Base-by-base conservation (phyloP, 1,140 invertebrate genomes). In the Colletes gigas region DNA sequence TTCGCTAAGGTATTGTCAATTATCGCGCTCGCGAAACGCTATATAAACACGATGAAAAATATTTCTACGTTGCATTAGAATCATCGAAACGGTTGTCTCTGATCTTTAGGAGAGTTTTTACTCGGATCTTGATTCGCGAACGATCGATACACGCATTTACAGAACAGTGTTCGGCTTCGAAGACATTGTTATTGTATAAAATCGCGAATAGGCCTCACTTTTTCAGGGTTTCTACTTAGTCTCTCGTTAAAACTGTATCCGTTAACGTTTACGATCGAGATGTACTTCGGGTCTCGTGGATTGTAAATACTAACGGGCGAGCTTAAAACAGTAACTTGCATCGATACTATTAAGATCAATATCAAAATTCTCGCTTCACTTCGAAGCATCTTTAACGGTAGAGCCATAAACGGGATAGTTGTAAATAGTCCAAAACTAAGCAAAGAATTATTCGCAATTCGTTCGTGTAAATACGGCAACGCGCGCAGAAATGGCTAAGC, bases 161-260 rank as follows among this genome's bases (percentile, higher is more conserved):
- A 76, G 66, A 76, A 39, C 67, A 59, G 54, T 57, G 15, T 73
- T 67, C 52, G 74, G 52, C 78, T 66, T 67, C 41, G 62, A 57
- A 30, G 21, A 52, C 55, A 52, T 84, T 84, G 72, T 72, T 81
- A 84, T 54, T 71, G 78, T 79, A 83, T 69, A 21, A 66, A 84
- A 57, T 81, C 72, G 65, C 63, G n/a, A 41, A 52, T 81, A 82
- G 78, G 54, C 72, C 80, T 84, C 69, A 81, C 70, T 71, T 85
- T 85, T 85, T 82, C 78, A 85, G 84, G 74, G 79, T 85, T 85
- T 84, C 69, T 84, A 85, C 73, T 84, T 81, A 72, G 54, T 50
- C 39, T 57, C 59, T 21, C 59, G 50, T 65, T 41, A 69, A 67
- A 57, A 17, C 21, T 39, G 19, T 80, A 63, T 57, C 65, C 60